Evolutionary conservation across 2,888 invertebrate species (phyloP), one percentile per base, ranked within the genome.

Genomic region (Antheraea assamensis): DNA sequence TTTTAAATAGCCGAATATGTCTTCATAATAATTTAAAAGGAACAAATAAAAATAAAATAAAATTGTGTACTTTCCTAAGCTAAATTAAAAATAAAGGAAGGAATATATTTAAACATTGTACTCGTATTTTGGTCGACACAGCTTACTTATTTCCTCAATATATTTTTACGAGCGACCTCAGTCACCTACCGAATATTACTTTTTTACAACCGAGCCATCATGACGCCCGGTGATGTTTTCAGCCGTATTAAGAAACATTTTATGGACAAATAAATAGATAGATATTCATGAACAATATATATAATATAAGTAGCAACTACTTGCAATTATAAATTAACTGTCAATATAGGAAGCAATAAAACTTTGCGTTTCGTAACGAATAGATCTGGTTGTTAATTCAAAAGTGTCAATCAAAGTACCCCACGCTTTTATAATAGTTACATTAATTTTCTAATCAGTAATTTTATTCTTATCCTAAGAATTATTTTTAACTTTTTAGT

Each of bases 191-290:
- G 79, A 80, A 82, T 85, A 88, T 88, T 86, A 85, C 85, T 83
- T 85, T 89, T 89, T 89, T 89, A 90, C 85, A 84, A 75, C 87
- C 83, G 75, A 77, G 79, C 85, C 85, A 86, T 88, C 87, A 88
- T 87, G 84, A 81, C 81, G 78, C 78, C 74, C 76, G 74, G 81
- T 82, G 78, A 85, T 85, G 84, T 85, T 86, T 83, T 80, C 83
- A 58, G 31, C 64, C 52, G 58, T 73, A 70, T 73, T 85, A 83
- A 84, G 83, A 85, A 81, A 79, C 77, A 83, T 85, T 86, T 82
- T 83, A 81, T 80, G 78, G 74, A 31, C 74, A 77, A 76, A 78
- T 74, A 74, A 75, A 74, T 75, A 73, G 72, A 71, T 76, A 73
- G 72, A 71, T 76, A 73, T 76, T 49, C 71, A 79, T 74, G 76